These are phyloP conservation scores for Tachystola acroxantha DNA, from an alignment of 2,888 invertebrate genomes.

Conservation along the genomic window DNA sequence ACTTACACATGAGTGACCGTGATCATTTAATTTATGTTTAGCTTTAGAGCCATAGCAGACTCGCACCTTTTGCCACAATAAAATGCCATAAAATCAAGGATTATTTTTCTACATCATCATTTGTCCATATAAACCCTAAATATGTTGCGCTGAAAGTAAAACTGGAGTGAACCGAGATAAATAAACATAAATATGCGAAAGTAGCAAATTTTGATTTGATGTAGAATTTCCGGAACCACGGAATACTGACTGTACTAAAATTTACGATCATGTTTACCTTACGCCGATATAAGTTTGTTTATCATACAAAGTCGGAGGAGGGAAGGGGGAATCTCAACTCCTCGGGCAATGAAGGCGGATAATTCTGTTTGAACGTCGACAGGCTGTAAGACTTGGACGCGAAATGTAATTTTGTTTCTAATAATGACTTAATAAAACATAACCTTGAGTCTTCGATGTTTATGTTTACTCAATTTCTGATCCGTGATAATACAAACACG, in stretches of 20 bases:
- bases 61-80: too few species aligned
- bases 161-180: conserved; percentile 13
- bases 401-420: conserved; percentile 45
- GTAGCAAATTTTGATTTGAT: conserved; percentile 50
- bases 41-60: too few species aligned
- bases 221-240: conserved; percentile 48
- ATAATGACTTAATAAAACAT: conserved; percentile 50
- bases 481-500: too few species aligned
- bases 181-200: conserved; percentile 25
- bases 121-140: too few species aligned
- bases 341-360: conserved; percentile 52
- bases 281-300: conserved; percentile 64
- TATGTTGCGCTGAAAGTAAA: too few species aligned
- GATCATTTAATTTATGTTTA: too few species aligned
- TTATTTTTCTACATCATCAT: too few species aligned
- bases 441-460: conserved; percentile 20
- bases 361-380: conserved; percentile 54
- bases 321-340: conserved; percentile 44
- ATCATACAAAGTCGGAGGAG: conserved; percentile 60
- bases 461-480: conserved; percentile 15
- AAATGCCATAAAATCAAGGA: too few species aligned
- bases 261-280: conserved; percentile 68
- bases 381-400: conserved; percentile 46
- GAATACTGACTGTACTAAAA: conserved; percentile 45
- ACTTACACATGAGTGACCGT: too few species aligned